Base-by-base conservation (phyloP, 1,140 invertebrate genomes). In the Leguminivora glycinivorella region DNA sequence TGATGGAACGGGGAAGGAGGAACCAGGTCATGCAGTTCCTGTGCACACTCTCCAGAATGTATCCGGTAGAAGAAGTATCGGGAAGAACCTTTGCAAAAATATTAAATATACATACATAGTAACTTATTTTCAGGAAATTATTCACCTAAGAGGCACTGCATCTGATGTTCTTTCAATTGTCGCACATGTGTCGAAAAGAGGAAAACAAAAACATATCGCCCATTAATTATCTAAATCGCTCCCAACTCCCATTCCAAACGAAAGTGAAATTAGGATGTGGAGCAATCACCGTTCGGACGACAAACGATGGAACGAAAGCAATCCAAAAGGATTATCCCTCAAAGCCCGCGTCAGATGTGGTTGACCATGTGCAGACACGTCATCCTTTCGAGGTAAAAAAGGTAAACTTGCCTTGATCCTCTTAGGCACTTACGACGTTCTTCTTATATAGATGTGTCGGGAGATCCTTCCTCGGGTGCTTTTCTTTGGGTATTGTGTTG, bases 271-370 rank as follows among this genome's bases (percentile, higher is more conserved):
- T 47, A 68, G 26, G 73, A 74, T 72, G 71, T 70, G 77, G 78
- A 76, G 66, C 68, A 74, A 75, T 69, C 40, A 75, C 56, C 34
- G 56, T 74, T 75, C 52, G 40, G 43, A 70, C 67, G 70, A 79
- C 72, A 75, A 79, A 74, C 73, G 68, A 74, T 77, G 75, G 79
- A 80, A 84, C 77, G 72, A 71, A 75, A 70, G 79, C 76, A 83
- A 83, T 83, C 77, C 79, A 73, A 70, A 75, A 78, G 80, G 81
- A 82, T 84, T 78, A 74, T 74, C 74, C 67, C 77, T 69, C 69
- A 72, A 70, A 80, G 78, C 72, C 75, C 73, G 76, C 76, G 80
- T 82, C 77, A 79, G 72, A 40, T 68, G 56, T 68, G 63, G 71
- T 69, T 69, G 74, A 70, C 73, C 38, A 56, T 68, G 29, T 43